Conservation (phyloP, 1,140 invertebrate genomes). For the Drosophila serrata region DNA sequence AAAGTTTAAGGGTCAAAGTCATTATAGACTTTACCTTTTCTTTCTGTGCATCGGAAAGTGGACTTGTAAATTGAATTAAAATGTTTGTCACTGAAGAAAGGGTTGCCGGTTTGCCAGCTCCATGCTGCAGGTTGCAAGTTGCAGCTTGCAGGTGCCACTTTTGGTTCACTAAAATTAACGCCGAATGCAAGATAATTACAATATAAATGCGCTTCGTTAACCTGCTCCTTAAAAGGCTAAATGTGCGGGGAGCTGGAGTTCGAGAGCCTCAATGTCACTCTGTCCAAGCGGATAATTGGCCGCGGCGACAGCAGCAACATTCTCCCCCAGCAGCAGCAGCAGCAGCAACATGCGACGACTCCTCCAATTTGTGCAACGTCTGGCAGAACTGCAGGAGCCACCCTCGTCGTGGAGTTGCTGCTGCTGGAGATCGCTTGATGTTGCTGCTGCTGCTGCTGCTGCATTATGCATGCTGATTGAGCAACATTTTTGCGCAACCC, state of each 20-base stretch:
- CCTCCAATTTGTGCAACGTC: constrained; percentile 56
- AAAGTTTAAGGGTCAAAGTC: too few relatives aligned
- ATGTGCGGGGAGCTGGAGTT: constrained; percentile 9
- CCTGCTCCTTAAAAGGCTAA: constrained; percentile 70
- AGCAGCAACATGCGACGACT: constrained; percentile 20
- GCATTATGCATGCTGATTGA: constrained; percentile 83
- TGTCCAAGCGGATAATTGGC: constrained; percentile 66
- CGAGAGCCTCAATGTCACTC: constrained; percentile 61
- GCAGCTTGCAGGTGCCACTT: constrained; percentile 61
- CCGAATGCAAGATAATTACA: constrained; percentile 78
- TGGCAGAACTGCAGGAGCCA: constrained; percentile 58
- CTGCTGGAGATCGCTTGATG: constrained; percentile 13
- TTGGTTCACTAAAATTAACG: constrained; percentile 75
- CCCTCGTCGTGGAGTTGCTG: constrained; percentile 55
- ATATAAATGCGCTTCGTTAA: constrained; percentile 75
- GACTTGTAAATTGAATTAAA: constrained; percentile 85
- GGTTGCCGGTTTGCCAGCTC: constrained; percentile 50
- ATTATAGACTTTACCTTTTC: neutral
- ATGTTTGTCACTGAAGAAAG: constrained; percentile 64
- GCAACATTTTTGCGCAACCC: constrained; percentile 83
- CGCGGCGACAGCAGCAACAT: constrained; percentile 30
- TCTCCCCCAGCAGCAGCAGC: constrained; percentile 24
- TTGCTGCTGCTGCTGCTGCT: constrained; percentile 45
- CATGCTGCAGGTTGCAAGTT: constrained; percentile 57
- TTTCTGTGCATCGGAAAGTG: constrained; percentile 17